Base-by-base conservation (phyloP, 1,140 invertebrate genomes). In the Euura lappo region DNA sequence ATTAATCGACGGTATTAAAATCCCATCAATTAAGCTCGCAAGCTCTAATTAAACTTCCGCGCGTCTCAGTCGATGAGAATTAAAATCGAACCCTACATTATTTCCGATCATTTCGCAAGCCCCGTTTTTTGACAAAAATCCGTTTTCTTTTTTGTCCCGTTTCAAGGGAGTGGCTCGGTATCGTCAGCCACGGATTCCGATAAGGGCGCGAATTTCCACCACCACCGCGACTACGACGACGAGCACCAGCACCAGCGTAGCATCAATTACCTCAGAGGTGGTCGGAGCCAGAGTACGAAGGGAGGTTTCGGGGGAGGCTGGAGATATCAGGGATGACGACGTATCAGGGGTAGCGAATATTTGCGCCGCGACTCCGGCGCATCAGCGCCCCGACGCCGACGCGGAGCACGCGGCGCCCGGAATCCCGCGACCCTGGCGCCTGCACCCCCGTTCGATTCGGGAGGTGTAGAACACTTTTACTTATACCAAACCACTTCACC, bases 361-460 rank as follows among this genome's bases (percentile, higher is more conserved):
- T 79, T 81, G 78, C 76, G 80, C 77, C 74, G 75, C 64, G 76
- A 74, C 75, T 78, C 75, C 73, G 80, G 80, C 82, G 81, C 79
- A 79, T 74, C 75, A 76, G 67, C 71, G 78, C 71, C 81, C 83
- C 81, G 83, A 84, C 84, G 82, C 83, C 46, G 72, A 47, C 75
- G 73, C 68, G 73, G 72, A 74, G 75, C 78, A 70, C 76, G 74
- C 76, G 81, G 78, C 75, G 82, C 77, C 82, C 82, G 81, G 81
- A 83, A 84, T 81, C 80, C 78, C 79, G 7, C 66, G 13, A 8
- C 44, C 66, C 13, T 44, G 44, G 66, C 66, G 44, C 44, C 66
- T 2, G 44, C 66, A 67, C 43, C 44, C n/a, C 7, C 68, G 44
- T n/a, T 45, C 68, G 44, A 44, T 13, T 44, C 71, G 73, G 71